Evolutionary conservation across 2,888 invertebrate species (phyloP), one percentile per base, ranked within the genome.

Genomic region (Leuctra nigra): DNA sequence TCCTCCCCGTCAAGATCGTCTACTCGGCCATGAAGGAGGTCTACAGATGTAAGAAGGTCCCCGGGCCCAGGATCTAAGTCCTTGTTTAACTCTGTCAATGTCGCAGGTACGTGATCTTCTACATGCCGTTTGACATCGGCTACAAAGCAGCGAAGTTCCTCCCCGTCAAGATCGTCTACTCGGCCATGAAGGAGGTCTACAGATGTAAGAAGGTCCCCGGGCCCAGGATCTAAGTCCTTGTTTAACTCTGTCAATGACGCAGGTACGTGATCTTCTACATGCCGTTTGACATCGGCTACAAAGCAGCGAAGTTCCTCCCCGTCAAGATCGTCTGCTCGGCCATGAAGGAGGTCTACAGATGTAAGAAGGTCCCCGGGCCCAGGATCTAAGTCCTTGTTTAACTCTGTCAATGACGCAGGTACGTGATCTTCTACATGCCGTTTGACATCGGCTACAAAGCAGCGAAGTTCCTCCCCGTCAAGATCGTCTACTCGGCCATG

Each of bases 261-360:
- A 96, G 96, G 97, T 99, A 99, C 72, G 75, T 93, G 54, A 88
- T 99, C 62, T 99, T 98, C 77, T 99, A 99, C 77, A 96, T 93
- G 23, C 99, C 99, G 0, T 93, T 98, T 72, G 99, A 99, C 73
- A 81, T 98, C 63, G 93, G 95, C 7, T 98, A 97, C 75, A 98
- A 97, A 75, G 76, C 96, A 61, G 89, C 87, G 24, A 97, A 96
- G 75, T 94, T 97, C 73, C 75, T 96, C 61, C 97, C 97, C 0
- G 82, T 96, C 4, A 97, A 97, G 76, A 77, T 97, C 59, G 82
- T 86, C 0, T 88, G 95, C 53, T 84, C 92, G 29, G 89, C 91
- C 14, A 91, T 96, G 89, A 98, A 97, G 73, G 98, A 98, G 75
- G 89, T 96, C 57, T 92, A 92, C 73, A 81, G 75, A 72, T 81